A percentile compares a stretch with the other conserved stretches of the same genome.
These are phyloP conservation scores for Nephrotoma appendiculata DNA, from an alignment of 2,888 invertebrate species.

Conservation along the genomic window DNA sequence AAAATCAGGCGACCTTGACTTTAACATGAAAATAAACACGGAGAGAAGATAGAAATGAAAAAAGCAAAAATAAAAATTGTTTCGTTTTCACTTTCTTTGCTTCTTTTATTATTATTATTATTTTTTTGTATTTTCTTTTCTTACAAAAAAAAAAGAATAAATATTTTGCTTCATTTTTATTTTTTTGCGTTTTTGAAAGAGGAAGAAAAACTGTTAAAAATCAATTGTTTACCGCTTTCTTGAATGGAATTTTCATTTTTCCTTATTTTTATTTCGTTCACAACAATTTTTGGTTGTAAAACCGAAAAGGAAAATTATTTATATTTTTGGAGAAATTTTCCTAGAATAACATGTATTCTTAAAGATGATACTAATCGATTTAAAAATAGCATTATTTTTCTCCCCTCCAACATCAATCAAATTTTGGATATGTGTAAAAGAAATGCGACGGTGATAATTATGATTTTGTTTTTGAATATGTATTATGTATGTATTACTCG, in stretches of 20 bases:
- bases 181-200: not conserved
- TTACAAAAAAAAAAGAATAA: not conserved
- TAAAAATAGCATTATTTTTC: not conserved
- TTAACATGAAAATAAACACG: slow-evolving; percentile 4
- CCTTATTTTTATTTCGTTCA: not conserved
- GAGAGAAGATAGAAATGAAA: slow-evolving; percentile 1
- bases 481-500: not conserved
- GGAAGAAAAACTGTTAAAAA: not conserved
- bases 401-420: not conserved
- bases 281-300: not conserved
- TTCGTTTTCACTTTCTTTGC: slow-evolving; percentile 3
- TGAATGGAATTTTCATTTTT: not conserved
- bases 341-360: not conserved
- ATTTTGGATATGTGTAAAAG: not conserved
- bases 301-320: not conserved
- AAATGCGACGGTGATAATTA: not conserved
- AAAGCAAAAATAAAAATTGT: not conserved
- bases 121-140: not conserved
- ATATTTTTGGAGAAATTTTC: not conserved
- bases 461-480: not conserved
- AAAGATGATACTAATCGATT: not conserved
- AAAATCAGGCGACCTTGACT: slow-evolving; percentile 3
- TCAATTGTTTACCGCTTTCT: not conserved
- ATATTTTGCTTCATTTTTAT: not conserved
- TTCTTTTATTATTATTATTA: not conserved